These are phyloP conservation scores for Drosophila orena DNA, from an alignment of 1,140 invertebrate genomes.

Conservation along the genomic window DNA sequence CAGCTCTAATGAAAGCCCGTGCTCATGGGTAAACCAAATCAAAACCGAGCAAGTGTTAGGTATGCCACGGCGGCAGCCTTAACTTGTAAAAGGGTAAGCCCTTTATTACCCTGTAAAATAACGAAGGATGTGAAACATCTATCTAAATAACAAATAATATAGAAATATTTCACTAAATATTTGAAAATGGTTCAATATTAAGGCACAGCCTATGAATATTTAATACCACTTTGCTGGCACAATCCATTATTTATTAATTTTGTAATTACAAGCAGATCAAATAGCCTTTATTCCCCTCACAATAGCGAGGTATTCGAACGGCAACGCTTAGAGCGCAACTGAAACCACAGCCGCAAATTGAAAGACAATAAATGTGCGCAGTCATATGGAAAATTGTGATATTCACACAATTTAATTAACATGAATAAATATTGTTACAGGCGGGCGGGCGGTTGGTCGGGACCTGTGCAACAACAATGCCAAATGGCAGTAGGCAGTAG, in stretches of 20 bases:
- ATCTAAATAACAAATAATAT: too few relatives aligned
- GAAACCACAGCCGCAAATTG: constrained; percentile 78
- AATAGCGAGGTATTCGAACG: constrained; percentile 25
- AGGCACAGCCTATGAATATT: too few relatives aligned
- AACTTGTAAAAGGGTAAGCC: not conserved
- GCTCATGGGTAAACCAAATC: constrained; percentile 26
- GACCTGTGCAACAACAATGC: constrained; percentile 50
- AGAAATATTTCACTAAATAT: too few relatives aligned
- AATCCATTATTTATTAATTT: too few relatives aligned
- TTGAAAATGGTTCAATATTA: too few relatives aligned
- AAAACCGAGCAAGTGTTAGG: constrained; percentile 31
- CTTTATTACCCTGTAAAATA: constrained; percentile 4
- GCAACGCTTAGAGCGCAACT: constrained; percentile 7
- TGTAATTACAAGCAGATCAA: too few relatives aligned
- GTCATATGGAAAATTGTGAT: constrained; percentile 85
- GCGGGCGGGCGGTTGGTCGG: constrained; percentile 30
- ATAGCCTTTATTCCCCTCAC: not conserved
- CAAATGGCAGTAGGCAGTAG: constrained; percentile 11
- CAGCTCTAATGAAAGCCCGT: constrained; percentile 54
- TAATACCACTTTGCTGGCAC: too few relatives aligned
- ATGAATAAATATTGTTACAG: constrained; percentile 84
- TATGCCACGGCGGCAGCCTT: constrained; percentile 4
- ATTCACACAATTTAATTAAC: constrained; percentile 85
- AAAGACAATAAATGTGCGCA: constrained; percentile 84
- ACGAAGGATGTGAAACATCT: not conserved